These are phyloP conservation scores for Patagioenas fasciata DNA, from an alignment of 2,113 vertebrate genomes.

Conservation along the genomic window DNA sequence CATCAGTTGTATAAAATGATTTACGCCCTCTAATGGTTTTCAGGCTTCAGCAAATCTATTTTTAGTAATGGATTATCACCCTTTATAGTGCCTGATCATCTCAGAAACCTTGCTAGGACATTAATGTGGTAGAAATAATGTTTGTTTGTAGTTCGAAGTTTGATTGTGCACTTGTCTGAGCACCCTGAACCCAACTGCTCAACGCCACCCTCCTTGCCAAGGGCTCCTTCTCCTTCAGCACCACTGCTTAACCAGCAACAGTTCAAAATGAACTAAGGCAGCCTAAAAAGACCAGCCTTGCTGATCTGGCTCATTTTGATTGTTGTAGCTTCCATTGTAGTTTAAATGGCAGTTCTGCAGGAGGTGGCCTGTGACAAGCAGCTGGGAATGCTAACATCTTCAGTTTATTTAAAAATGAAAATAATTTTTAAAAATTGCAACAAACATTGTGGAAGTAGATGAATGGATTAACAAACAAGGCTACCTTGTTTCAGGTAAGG, in stretches of 20 bases:
- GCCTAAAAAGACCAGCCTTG: not conserved
- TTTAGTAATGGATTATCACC: slow-evolving; percentile 62
- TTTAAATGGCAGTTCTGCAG: not conserved
- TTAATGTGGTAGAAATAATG: slow-evolving; percentile 28
- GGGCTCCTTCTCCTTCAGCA: not conserved
- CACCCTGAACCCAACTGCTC: not conserved
- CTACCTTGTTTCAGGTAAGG: not conserved
- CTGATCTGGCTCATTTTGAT: not conserved
- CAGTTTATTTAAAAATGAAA: not conserved
- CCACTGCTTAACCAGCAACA: not conserved
- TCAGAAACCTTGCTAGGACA: slow-evolving; percentile 30
- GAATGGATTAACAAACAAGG: not conserved
- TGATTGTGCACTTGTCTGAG: not conserved
- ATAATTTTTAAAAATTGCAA: not conserved
- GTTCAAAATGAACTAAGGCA: not conserved
- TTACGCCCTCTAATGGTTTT: slow-evolving; percentile 1
- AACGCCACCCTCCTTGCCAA: not conserved
- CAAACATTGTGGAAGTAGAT: not conserved
- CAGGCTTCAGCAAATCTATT: slow-evolving; percentile 43
- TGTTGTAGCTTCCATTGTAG: not conserved
- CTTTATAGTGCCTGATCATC: slow-evolving; percentile 57
- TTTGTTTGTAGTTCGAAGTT: not conserved
- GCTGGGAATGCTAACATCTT: not conserved
- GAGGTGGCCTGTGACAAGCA: not conserved
- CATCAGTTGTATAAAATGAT: not conserved